phyloP scores from a whole-genome alignment of 2,888 invertebrate species.

The Limenitis camilla region DNA sequence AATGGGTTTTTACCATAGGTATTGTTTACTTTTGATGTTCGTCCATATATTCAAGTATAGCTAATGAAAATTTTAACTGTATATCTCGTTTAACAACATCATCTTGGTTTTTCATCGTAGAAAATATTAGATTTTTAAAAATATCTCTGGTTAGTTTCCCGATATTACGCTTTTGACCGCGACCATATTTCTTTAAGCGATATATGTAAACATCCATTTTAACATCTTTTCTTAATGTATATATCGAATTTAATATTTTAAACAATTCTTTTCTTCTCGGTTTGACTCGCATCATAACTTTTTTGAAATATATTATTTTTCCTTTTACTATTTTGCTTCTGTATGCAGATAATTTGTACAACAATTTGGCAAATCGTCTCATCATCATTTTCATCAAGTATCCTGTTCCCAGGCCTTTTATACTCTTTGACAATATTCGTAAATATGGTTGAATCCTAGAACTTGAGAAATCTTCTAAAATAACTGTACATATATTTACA shows the following conservation, averaged over 20 bases:
- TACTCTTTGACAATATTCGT: slow-evolving; percentile 32
- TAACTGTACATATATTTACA: slow-evolving; percentile 38
- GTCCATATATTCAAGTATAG: slow-evolving; percentile 40
- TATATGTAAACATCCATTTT: slow-evolving; percentile 49
- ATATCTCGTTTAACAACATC: slow-evolving; percentile 31
- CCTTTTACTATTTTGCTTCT: slow-evolving; percentile 31
- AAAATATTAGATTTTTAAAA: slow-evolving; percentile 37
- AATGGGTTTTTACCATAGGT: slow-evolving; percentile 14
- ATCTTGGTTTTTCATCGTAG: slow-evolving; percentile 31
- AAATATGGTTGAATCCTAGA: slow-evolving; percentile 37
- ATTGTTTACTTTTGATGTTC: background rate
- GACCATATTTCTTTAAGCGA: slow-evolving; percentile 38
- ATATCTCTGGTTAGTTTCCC: slow-evolving; percentile 35
- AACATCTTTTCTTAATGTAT: slow-evolving; percentile 28
- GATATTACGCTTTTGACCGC: slow-evolving; percentile 30
- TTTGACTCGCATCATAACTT: slow-evolving; percentile 32
- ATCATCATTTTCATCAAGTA: slow-evolving; percentile 35
- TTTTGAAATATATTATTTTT: slow-evolving; percentile 34
- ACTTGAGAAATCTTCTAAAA: slow-evolving; percentile 33
- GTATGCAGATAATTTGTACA: slow-evolving; percentile 33
- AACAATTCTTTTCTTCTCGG: slow-evolving; percentile 39
- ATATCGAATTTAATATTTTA: slow-evolving; percentile 41
- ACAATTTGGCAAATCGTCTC: slow-evolving; percentile 31
- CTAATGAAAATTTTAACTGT: slow-evolving; percentile 38
- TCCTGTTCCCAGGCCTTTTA: slow-evolving; percentile 34